These are phyloP conservation scores for Falco biarmicus DNA, from an alignment of 2,797 vertebrate species.

Conservation along the genomic window DNA sequence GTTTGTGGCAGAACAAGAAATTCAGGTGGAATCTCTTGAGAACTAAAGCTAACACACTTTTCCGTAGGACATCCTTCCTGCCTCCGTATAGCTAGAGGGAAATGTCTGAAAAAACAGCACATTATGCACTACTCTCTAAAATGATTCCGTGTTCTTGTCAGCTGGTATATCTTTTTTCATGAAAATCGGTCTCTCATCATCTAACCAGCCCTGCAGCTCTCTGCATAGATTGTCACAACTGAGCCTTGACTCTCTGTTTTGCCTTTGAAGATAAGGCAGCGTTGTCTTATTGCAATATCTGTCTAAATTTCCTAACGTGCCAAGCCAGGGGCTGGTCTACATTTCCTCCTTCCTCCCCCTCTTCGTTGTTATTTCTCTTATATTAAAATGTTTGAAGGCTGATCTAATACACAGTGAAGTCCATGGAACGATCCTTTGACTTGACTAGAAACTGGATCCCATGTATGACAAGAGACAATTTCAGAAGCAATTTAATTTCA, in stretches of 20 bases:
- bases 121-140: background rate
- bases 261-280: constrained; percentile 57
- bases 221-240: constrained; percentile 31
- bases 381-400: background rate
- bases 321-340: background rate
- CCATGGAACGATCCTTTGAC: background rate
- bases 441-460: background rate
- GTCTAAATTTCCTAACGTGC: background rate
- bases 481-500: background rate
- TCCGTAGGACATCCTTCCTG: background rate
- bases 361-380: background rate
- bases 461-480: background rate
- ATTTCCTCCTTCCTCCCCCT: background rate
- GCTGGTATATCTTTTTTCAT: constrained; percentile 27
- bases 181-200: constrained; percentile 50
- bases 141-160: constrained; percentile 21
- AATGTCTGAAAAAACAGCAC: background rate
- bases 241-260: constrained; percentile 23
- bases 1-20: background rate
- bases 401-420: background rate
- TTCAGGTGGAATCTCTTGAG: background rate
- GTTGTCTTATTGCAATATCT: background rate
- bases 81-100: background rate
- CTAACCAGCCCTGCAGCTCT: constrained; percentile 46
- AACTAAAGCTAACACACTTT: background rate